Conservation (phyloP, 2,888 invertebrate genomes). For the Temnothorax ravouxi region DNA sequence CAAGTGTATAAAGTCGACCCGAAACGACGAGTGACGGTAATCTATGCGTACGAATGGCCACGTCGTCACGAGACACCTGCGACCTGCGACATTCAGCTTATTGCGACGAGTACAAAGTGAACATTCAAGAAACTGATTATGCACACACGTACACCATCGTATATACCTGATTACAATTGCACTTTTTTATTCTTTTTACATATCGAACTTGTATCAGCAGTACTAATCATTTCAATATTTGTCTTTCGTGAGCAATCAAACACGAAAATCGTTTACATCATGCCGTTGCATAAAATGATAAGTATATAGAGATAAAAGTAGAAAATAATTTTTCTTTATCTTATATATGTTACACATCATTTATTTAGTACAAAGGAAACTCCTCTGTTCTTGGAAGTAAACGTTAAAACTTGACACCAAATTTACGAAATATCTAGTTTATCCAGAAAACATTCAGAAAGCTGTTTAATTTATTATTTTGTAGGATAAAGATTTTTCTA, state of each 20-base stretch:
- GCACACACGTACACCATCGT: not conserved
- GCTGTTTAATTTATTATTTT: not conserved
- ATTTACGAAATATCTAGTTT: not conserved
- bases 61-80: constrained; percentile 69
- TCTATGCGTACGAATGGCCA: constrained; percentile 68
- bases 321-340: constrained; percentile 1
- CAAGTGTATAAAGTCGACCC: constrained; percentile 37
- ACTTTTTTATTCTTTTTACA: not conserved
- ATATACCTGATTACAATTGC: not conserved
- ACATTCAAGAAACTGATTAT: constrained; percentile 8
- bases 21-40: constrained; percentile 69
- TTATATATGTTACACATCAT: not conserved
- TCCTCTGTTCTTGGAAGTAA: not conserved
- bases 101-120: not conserved
- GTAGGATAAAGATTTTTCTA: not conserved
- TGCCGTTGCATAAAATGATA: not conserved
- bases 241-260: not conserved
- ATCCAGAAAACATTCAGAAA: not conserved
- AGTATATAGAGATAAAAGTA: not conserved
- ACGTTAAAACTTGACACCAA: not conserved
- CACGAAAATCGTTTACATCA: not conserved
- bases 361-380: constrained; percentile 4
- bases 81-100: constrained; percentile 68
- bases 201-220: not conserved
- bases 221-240: constrained; percentile 2